Percentiles rank a stretch among this genome's conserved stretches.
Evolutionary conservation across 1,140 invertebrate species (phyloP).

Genomic region (Drosophila equinoxialis): DNA sequence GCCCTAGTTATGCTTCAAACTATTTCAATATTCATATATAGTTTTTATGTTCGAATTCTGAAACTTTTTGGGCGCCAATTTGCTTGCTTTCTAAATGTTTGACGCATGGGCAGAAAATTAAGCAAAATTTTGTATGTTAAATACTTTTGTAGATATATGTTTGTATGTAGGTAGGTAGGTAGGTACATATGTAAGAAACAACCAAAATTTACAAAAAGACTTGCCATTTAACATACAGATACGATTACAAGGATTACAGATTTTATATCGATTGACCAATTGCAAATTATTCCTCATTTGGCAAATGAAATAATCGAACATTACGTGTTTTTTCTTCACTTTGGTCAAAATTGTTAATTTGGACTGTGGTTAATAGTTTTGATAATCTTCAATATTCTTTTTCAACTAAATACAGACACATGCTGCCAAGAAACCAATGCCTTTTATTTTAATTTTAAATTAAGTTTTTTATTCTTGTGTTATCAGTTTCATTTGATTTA

Average conservation of each 20-base stretch:
- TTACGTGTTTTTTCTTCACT: neutral
- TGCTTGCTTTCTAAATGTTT: slow-evolving; percentile 12
- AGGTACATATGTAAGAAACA: slow-evolving; percentile 25
- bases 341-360: slow-evolving; percentile 35
- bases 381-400: slow-evolving; percentile 25
- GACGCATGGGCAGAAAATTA: slow-evolving; percentile 49
- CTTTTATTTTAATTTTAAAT: slow-evolving; percentile 77
- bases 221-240: slow-evolving; percentile 51
- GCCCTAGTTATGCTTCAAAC: neutral
- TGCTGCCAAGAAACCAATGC: slow-evolving; percentile 85
- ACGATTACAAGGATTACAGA: neutral
- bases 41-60: neutral
- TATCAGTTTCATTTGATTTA: slow-evolving; percentile 44
- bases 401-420: slow-evolving; percentile 71
- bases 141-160: slow-evolving; percentile 18
- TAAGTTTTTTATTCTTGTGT: slow-evolving; percentile 23
- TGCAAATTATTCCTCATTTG: slow-evolving; percentile 5
- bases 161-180: slow-evolving; percentile 24
- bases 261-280: neutral
- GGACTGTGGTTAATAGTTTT: slow-evolving; percentile 8
- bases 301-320: slow-evolving; percentile 8
- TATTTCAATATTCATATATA: neutral
- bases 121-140: slow-evolving; percentile 37
- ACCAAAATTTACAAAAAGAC: slow-evolving; percentile 68
- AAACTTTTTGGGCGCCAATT: neutral